These are phyloP conservation scores for Elgaria multicarinata DNA, from an alignment of 2,113 vertebrate species.

Conservation along the genomic window DNA sequence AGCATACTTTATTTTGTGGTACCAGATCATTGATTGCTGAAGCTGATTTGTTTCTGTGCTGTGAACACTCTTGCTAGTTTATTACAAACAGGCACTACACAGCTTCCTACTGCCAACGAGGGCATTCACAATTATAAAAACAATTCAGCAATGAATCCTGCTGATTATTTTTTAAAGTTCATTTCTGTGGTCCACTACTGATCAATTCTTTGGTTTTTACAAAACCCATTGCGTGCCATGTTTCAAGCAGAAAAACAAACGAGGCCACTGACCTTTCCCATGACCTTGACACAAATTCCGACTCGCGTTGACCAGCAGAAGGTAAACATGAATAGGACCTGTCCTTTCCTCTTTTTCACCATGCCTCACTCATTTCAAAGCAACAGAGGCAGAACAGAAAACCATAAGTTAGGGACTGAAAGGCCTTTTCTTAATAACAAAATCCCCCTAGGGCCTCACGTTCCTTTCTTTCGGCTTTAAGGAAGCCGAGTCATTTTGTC, in stretches of 20 bases:
- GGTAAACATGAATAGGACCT: conserved; percentile 55
- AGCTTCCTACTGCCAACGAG: background rate
- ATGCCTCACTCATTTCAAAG: conserved; percentile 54
- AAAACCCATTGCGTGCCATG: conserved; percentile 41
- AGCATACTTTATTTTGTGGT: background rate
- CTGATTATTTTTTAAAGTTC: background rate
- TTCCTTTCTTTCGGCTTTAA: conserved; percentile 47
- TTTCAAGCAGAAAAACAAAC: conserved; percentile 59
- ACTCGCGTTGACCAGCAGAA: conserved; percentile 62
- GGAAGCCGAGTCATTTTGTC: conserved; percentile 51
- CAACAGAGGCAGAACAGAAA: conserved; percentile 58
- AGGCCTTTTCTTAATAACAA: conserved; percentile 46
- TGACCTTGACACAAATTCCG: conserved; percentile 75
- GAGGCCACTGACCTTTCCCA: conserved; percentile 73
- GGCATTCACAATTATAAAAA: conserved; percentile 18
- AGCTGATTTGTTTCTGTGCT: rapidly evolving
- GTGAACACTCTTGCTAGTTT: background rate
- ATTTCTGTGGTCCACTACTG: background rate
- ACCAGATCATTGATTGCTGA: background rate
- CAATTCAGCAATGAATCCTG: background rate
- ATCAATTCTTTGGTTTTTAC: conserved; percentile 17
- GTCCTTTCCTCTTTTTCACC: conserved; percentile 55
- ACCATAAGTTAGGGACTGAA: conserved; percentile 50
- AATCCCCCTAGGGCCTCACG: conserved; percentile 23
- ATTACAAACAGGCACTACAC: background rate